Conservation (phyloP, 2,113 vertebrate genomes). For the Himantopus leucocephalus region DNA sequence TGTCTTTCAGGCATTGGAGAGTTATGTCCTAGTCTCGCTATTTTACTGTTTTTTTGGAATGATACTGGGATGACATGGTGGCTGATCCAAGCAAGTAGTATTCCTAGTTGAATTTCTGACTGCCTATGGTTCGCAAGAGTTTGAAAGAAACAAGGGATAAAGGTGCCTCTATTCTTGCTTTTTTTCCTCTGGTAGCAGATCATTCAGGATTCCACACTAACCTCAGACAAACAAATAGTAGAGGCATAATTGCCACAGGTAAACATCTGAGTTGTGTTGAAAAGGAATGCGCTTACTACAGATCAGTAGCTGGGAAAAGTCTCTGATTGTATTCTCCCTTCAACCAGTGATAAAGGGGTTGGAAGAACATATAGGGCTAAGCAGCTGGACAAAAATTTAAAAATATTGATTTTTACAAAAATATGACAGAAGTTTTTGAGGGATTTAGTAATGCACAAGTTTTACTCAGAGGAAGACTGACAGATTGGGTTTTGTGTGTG, state of each 20-base stretch:
- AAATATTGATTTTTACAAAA: neutral
- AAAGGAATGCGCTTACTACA: neutral
- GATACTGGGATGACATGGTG: neutral
- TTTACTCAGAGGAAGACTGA: neutral
- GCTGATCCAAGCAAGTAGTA: neutral
- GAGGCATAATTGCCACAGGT: neutral
- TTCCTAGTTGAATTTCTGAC: neutral
- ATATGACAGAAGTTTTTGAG: neutral
- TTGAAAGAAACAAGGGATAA: neutral
- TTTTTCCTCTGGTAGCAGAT: neutral
- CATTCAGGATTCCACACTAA: neutral
- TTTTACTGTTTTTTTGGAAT: neutral
- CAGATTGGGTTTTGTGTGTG: neutral
- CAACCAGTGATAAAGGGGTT: neutral
- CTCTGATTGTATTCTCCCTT: neutral
- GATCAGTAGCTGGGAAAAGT: neutral
- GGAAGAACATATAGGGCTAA: neutral
- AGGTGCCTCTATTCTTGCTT: neutral
- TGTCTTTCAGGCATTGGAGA: neutral
- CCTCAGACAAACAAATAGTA: neutral
- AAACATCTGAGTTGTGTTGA: neutral
- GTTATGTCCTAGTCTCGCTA: neutral
- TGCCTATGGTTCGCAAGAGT: neutral
- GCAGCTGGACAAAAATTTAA: neutral
- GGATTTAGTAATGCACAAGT: neutral